Evolutionary conservation across 2,888 invertebrate species (phyloP), one percentile per base, ranked within the genome.

Genomic region (Torymus auratus): DNA sequence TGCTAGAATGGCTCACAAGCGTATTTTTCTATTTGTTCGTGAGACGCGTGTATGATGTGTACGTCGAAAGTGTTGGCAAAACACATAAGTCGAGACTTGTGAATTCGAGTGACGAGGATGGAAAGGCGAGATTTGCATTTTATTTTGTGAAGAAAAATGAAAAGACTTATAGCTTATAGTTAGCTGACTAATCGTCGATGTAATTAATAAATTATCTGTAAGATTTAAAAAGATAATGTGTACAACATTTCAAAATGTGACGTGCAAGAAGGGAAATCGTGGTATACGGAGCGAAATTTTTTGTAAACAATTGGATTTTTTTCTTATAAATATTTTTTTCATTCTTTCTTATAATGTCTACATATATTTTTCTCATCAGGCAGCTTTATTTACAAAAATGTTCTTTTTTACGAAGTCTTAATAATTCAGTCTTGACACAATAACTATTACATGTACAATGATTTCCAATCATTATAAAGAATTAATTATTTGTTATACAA

Each of bases 371-470:
- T 86, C 61, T 83, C 65, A 67, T 84, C 85, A 86, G 86, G 85
- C 86, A 88, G 86, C 85, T 86, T 86, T 89, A 89, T 89, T 89
- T 88, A 89, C 87, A 89, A 89, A 89, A 88, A 88, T 87, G 86
- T 88, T 88, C 84, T 87, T 83, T 86, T 86, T 84, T 87, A 88
- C 86, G 83, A 88, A 88, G 87, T 88, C 88, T 88, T 88, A 85
- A 87, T 88, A 87, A 87, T 85, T 89, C 89, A 89, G 89, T 89
- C 89, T 89, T 89, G 87, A 88, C 85, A 87, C 86, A 88, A 88
- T 87, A 86, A 80, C 60, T 83, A 72, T 83, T 78, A 83, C 64
- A 64, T 80, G 52, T 80, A 83, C 60, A 80, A 82, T 82, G 83
- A 82, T 83, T 80, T 78, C 72, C 70, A 83, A 83, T 83, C 77